Conservation (phyloP, 2,888 invertebrate genomes). For the Gastracanthus pulcherrimus region DNA sequence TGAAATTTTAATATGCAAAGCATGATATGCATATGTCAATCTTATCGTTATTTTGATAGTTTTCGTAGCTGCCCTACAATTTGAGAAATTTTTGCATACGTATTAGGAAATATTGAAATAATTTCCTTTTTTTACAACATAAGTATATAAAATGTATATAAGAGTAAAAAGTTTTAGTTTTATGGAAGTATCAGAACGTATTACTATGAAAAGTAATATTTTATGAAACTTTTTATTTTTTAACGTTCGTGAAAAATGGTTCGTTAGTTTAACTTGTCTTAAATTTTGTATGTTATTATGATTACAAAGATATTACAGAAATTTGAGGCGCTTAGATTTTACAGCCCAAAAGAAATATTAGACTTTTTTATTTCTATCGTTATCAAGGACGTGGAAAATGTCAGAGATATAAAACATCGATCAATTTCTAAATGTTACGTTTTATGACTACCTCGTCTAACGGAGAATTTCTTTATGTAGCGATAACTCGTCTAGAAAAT, state of each 20-base stretch:
- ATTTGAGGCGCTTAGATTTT: slow-evolving; percentile 22
- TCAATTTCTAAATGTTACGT: slow-evolving; percentile 38
- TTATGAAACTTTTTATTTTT: background rate
- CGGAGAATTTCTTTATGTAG: slow-evolving; percentile 18
- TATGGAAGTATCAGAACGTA: too few relatives aligned
- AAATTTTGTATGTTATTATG: slow-evolving; percentile 15
- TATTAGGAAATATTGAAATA: too few relatives aligned
- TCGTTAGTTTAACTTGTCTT: background rate
- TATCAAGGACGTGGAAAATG: slow-evolving; percentile 26
- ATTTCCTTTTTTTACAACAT: too few relatives aligned
- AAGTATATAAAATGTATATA: too few relatives aligned
- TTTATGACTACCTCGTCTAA: slow-evolving; percentile 22
- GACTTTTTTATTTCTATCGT: slow-evolving; percentile 34
- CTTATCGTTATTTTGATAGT: too few relatives aligned
- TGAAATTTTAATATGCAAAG: too few relatives aligned
- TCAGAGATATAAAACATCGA: slow-evolving; percentile 31
- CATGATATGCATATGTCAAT: too few relatives aligned
- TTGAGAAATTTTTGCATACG: too few relatives aligned
- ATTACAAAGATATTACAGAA: slow-evolving; percentile 20
- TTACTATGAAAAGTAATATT: background rate
- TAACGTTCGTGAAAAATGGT: background rate
- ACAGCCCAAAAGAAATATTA: slow-evolving; percentile 13
- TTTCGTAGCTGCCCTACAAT: too few relatives aligned
- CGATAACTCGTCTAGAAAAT: slow-evolving; percentile 9
- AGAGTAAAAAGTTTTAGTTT: too few relatives aligned